Percentiles rank a stretch among this genome's conserved stretches.
Conservation (phyloP, 1,140 invertebrate species). For the Trichonephila inaurata region DNA sequence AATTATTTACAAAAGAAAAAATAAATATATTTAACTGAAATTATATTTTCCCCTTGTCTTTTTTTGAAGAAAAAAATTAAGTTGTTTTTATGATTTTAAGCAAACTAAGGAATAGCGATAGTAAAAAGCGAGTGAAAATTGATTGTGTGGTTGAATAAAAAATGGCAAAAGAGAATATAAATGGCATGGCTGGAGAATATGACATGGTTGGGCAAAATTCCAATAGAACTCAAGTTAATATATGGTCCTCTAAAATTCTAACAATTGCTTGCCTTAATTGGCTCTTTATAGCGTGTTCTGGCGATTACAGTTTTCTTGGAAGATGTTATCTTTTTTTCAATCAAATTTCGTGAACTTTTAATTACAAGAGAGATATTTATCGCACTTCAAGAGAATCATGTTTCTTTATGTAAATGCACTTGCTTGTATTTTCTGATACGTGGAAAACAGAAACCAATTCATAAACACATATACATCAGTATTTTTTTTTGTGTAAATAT, state of each 20-base stretch:
- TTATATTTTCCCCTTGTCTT: too few species aligned
- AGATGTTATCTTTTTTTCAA: background rate
- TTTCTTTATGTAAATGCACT: background rate
- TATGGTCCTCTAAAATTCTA: background rate
- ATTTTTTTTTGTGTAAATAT: too few species aligned
- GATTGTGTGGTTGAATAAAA: background rate
- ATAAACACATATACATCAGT: too few species aligned
- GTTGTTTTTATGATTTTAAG: too few species aligned
- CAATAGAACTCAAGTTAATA: background rate
- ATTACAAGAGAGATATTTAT: background rate
- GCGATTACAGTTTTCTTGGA: background rate
- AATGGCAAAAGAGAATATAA: background rate
- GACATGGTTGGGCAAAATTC: background rate
- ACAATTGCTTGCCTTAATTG: background rate
- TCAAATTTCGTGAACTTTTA: background rate
- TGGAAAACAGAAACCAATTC: background rate
- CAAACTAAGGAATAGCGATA: too few species aligned
- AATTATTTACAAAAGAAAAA: too few species aligned
- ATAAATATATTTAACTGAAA: too few species aligned
- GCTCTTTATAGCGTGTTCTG: background rate
- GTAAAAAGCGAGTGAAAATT: background rate
- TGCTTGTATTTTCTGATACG: background rate
- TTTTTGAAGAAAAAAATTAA: too few species aligned
- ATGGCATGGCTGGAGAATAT: background rate
- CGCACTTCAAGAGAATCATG: background rate